phyloP scores from a whole-genome alignment of 2,113 vertebrate genomes.

The Catharus bicknelli region DNA sequence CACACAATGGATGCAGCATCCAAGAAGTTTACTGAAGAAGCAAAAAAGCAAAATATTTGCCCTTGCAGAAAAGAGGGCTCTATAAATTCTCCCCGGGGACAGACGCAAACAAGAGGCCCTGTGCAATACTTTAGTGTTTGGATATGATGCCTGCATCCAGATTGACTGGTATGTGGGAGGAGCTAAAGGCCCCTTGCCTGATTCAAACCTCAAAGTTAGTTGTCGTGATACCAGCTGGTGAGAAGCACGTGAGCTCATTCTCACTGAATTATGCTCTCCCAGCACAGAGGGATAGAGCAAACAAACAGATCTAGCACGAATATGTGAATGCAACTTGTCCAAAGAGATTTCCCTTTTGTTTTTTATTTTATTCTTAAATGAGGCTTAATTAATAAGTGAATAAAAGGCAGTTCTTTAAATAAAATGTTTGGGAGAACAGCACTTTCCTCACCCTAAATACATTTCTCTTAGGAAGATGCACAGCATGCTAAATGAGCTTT shows the following conservation, averaged over 20 bases:
- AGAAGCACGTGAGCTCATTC: not conserved
- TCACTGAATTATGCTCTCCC: not conserved
- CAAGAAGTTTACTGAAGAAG: slow-evolving; percentile 35
- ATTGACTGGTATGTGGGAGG: not conserved
- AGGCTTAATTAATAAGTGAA: not conserved
- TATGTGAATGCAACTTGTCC: not conserved
- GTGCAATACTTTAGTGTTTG: not conserved
- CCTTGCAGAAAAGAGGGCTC: not conserved
- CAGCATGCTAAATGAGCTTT: slow-evolving; percentile 21
- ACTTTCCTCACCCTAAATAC: slow-evolving; percentile 10
- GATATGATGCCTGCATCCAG: not conserved
- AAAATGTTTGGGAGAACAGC: not conserved
- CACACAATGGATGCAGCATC: slow-evolving; percentile 6
- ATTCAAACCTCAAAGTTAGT: not conserved
- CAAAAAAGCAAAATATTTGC: not conserved
- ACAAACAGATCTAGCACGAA: not conserved
- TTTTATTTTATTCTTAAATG: not conserved
- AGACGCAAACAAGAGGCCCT: slow-evolving; percentile 5
- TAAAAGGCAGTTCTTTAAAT: slow-evolving; percentile 46
- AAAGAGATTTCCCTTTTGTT: not conserved
- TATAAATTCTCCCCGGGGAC: not conserved
- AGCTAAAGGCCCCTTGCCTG: not conserved
- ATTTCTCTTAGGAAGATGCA: slow-evolving; percentile 3
- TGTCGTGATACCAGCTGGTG: not conserved
- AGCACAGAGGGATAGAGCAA: not conserved